Base-by-base conservation (phyloP, 1,140 invertebrate species). In the Lasioglossum albipes region DNA sequence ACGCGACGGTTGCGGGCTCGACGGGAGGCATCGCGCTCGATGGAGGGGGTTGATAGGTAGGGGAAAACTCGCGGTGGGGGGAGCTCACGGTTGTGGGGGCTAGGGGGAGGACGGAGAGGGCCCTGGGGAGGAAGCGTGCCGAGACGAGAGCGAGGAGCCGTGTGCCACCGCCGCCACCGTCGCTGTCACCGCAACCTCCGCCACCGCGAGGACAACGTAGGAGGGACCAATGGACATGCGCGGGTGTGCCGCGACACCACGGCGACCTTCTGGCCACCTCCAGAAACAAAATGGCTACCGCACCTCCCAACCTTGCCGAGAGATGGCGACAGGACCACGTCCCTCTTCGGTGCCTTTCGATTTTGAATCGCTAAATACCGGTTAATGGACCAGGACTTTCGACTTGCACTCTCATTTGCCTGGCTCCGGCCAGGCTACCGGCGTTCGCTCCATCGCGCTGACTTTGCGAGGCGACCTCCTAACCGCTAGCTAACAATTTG, bases 221-320 rank as follows among this genome's bases (percentile, higher is more conserved):
- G 92, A 92, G 92, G 91, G 90, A 91, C 93, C 92, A 93, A 91
- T 92, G 91, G 92, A 92, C 93, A 93, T 93, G 93, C 92, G 92
- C 92, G 92, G 93, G 93, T 93, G 92, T 92, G 91, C 86, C 91
- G 91, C 91, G 91, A 92, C 90, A 91, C 91, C 87, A 92, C 92
- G 92, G 91, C 93, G 91, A 93, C 92, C 93, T 93, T 93, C 93
- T 93, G 92, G 92, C 92, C 92, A 93, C 91, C 91, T 93, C 92
- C 91, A 92, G 92, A 92, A 93, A 93, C 92, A 93, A 93, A 93
- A 93, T 93, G 92, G 92, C 92, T 93, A 93, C 92, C 88, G 49
- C 67, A 75, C 59, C 86, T 89, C 85, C 72, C 59, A 69, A 75
- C 82, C 65, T 83, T 66, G 54, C 81, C 86, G 84, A 89, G 80